phyloP scores from a whole-genome alignment of 2,113 vertebrate genomes.

The Thinocorus orbignyianus region DNA sequence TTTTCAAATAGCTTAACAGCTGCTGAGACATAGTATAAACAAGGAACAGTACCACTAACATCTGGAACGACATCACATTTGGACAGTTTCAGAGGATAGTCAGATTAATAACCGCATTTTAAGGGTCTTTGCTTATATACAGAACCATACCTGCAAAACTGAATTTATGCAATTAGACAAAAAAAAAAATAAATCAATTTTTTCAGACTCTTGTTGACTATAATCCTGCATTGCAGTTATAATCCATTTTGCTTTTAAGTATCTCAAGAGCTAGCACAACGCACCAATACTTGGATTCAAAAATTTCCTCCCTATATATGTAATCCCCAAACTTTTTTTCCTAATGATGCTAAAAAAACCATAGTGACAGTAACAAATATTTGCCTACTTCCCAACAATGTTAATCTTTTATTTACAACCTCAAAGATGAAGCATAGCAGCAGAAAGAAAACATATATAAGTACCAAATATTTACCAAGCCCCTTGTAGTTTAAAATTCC shows the following conservation, averaged over 20 bases:
- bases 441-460: conserved; percentile 10
- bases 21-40: conserved; percentile 65
- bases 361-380: neutral
- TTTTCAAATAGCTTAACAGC: conserved; percentile 73
- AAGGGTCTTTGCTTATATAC: neutral
- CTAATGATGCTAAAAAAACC: neutral
- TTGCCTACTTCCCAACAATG: neutral
- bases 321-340: neutral
- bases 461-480: neutral
- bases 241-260: neutral
- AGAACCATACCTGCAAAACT: neutral
- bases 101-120: neutral
- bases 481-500: neutral
- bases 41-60: conserved; percentile 29
- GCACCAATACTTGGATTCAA: neutral
- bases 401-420: neutral
- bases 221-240: neutral
- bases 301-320: neutral
- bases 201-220: neutral
- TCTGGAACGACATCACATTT: conserved; percentile 14
- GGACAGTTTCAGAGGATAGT: neutral
- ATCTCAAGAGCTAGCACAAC: neutral
- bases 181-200: neutral
- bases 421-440: neutral
- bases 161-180: neutral